Base-by-base conservation (phyloP, 2,113 vertebrate genomes). In the Lota lota region DNA sequence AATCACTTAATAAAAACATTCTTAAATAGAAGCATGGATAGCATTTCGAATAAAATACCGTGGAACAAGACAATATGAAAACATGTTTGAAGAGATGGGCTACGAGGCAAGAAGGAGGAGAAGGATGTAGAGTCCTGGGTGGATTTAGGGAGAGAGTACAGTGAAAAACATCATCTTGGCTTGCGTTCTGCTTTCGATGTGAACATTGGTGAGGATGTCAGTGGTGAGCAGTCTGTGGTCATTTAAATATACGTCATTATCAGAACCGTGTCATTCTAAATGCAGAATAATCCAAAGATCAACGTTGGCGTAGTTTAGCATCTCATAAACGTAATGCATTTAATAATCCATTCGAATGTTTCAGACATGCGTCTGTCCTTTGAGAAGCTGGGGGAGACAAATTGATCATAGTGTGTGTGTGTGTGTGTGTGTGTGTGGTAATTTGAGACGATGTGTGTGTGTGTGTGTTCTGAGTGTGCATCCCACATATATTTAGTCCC, bases 401-500 rank as follows among this genome's bases (percentile, higher is more conserved):
- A 24, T 21, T 15, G 78, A 79, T 70, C 78, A 76, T 51, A 15
- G 76, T 74, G 64, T 53, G 47, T 18, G 14, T 33, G 54, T 17
- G 28, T 22, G n/a, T 20, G 60, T 59, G 63, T 64, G 63, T 53
- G 36, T 22, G 40, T 62, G 20, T 62, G 11, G 57, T 24, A 53
- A 21, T 63, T 40, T 36, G 73, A 61, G 69, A 70, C 75, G 69
- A 67, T 58, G 1, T 83, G 68, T 67, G 80, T 79, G 79, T 71
- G 79, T 73, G 69, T 57, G 74, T 76, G 77, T 72, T 61, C 58
- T 59, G 40, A 63, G 63, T 53, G 79, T 77, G 79, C 70, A 81
- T 81, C 79, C 79, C 71, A 22, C 85, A 81, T 80, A 85, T 72
- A 84, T 85, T 86, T 88, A 76, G 81, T 82, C 84, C 78, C 22